Evolutionary conservation across 2,888 invertebrate species (phyloP).

Genomic region (Bembecia ichneumoniformis): DNA sequence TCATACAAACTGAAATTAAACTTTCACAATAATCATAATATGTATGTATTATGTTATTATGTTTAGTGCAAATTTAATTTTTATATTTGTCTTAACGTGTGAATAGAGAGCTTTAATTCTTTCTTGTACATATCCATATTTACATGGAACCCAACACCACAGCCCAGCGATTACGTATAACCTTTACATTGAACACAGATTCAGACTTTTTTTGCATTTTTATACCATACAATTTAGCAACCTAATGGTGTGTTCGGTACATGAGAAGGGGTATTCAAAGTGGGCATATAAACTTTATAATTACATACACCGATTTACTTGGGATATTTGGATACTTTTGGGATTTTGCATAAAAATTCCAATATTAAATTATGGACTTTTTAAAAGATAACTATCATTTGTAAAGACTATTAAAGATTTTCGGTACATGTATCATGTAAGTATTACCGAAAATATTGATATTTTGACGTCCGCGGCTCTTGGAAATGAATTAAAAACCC

Average conservation of each 20-base stretch:
- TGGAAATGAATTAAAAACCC: too few species aligned
- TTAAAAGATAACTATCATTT: too few species aligned
- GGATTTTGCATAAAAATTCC: too few species aligned
- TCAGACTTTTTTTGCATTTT: constrained; percentile 45
- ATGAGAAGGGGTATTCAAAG: constrained; percentile 26
- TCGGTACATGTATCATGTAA: too few species aligned
- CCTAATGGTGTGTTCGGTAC: constrained; percentile 45
- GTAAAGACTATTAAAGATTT: too few species aligned
- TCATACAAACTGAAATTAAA: too few species aligned
- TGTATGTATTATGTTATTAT: too few species aligned
- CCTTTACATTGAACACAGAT: constrained; percentile 22
- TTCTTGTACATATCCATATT: constrained; percentile 10
- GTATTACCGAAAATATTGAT: too few species aligned
- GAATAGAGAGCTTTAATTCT: constrained; percentile 4
- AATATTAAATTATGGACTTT: too few species aligned
- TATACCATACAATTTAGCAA: constrained; percentile 49
- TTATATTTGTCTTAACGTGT: background rate
- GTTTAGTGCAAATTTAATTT: too few species aligned
- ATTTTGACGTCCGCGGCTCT: constrained; percentile 9
- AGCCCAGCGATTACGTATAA: constrained; percentile 15
- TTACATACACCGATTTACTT: constrained; percentile 29
- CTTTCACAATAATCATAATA: background rate
- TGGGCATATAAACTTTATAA: constrained; percentile 29
- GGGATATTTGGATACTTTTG: constrained; percentile 5
- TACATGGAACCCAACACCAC: constrained; percentile 15